A percentile compares a stretch with the other conserved stretches of the same genome.
Conservation (phyloP, 1,140 invertebrate genomes). For the Neelides sp. region DNA sequence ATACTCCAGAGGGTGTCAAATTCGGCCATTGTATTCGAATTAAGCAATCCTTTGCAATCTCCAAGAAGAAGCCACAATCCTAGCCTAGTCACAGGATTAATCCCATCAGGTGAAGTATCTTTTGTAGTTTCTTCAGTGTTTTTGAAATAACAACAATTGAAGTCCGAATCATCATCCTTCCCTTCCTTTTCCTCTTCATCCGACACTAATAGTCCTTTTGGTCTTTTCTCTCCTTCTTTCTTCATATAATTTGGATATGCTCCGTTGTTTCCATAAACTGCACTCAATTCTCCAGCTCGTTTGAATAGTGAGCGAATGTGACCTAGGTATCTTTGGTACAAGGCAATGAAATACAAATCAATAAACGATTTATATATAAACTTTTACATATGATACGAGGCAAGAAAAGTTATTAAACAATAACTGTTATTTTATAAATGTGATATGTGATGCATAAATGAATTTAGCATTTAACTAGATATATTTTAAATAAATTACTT, state of each 20-base stretch:
- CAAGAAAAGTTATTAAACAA: too few relatives aligned
- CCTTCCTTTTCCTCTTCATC: background rate
- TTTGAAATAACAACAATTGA: background rate
- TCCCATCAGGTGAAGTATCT: constrained; percentile 10
- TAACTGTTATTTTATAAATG: constrained; percentile 1
- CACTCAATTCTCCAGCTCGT: constrained; percentile 19
- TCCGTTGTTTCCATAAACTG: constrained; percentile 18
- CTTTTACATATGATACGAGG: too few relatives aligned
- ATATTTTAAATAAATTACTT: background rate
- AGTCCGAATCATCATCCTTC: background rate
- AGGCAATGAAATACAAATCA: too few relatives aligned
- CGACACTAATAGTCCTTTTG: background rate
- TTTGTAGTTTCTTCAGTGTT: constrained; percentile 2
- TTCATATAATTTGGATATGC: constrained; percentile 16
- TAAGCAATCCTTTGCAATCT: constrained; percentile 10
- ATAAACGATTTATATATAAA: too few relatives aligned
- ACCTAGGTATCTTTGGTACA: too few relatives aligned
- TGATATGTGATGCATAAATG: background rate
- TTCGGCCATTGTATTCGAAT: constrained; percentile 14
- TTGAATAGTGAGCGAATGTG: constrained; percentile 13
- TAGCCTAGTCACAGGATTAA: constrained; percentile 18
- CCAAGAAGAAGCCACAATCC: constrained; percentile 21
- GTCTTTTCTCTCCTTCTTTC: background rate
- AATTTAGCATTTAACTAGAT: background rate
- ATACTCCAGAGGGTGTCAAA: constrained; percentile 19